These are phyloP conservation scores for Catostomus latipinnis DNA, from an alignment of 2,797 vertebrate genomes.

Conservation along the genomic window DNA sequence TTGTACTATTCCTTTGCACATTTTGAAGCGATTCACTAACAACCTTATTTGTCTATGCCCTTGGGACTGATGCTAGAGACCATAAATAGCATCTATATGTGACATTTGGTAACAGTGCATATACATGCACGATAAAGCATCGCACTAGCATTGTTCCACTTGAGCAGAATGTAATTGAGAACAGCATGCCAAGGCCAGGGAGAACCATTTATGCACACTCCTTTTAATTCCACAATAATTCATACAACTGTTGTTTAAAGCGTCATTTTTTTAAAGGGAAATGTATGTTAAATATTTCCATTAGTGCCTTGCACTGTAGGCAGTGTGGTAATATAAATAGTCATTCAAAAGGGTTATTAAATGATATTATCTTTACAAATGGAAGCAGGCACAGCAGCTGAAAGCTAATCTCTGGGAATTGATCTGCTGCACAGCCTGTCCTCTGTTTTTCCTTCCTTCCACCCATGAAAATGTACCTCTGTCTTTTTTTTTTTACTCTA, in stretches of 20 bases:
- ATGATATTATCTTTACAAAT: conserved; percentile 63
- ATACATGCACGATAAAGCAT: conserved; percentile 1
- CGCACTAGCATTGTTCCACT: conserved; percentile 11
- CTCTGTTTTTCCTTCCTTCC: conserved; percentile 19
- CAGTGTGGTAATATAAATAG: conserved; percentile 55
- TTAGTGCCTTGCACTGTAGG: conserved; percentile 37
- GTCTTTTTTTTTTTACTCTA: conserved; percentile 27
- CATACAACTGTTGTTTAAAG: conserved; percentile 46
- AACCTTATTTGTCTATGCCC: conserved; percentile 35
- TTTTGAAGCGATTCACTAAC: conserved; percentile 39
- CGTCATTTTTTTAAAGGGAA: conserved; percentile 36
- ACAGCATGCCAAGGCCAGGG: conserved; percentile 31
- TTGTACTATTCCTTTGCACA: conserved; percentile 13
- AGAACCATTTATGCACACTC: conserved; percentile 25
- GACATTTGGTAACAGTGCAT: conserved; percentile 18
- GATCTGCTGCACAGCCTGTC: conserved; percentile 32
- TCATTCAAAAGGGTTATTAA: conserved; percentile 54
- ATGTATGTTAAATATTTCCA: conserved; percentile 52
- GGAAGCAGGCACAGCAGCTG: conserved; percentile 48
- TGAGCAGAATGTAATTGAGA: conserved; percentile 45
- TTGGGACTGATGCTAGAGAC: conserved; percentile 35
- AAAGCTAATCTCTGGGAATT: conserved; percentile 58
- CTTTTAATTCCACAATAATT: conserved; percentile 47
- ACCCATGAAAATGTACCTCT: conserved; percentile 48
- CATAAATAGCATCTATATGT: conserved; percentile 35